These are phyloP conservation scores for Sapayoa aenigma DNA, from an alignment of 2,113 vertebrate species.

Conservation along the genomic window DNA sequence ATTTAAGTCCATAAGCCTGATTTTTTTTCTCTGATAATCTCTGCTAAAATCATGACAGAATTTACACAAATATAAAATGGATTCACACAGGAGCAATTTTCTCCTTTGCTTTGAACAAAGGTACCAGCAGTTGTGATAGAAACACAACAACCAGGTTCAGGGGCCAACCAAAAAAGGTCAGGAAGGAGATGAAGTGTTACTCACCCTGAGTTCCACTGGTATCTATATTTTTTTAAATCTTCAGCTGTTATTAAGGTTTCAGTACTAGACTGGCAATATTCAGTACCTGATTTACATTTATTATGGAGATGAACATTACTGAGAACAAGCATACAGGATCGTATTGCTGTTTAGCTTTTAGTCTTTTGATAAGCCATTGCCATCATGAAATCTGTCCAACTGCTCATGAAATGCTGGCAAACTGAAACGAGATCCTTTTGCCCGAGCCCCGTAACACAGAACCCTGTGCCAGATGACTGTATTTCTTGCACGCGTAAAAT, in stretches of 20 bases:
- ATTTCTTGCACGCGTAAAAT: constrained; percentile 30
- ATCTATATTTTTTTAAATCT: neutral
- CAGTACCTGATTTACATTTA: neutral
- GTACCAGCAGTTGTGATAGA: neutral
- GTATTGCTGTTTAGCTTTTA: neutral
- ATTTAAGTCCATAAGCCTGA: neutral
- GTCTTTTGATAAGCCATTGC: neutral
- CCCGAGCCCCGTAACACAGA: neutral
- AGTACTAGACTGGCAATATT: neutral
- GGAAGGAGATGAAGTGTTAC: neutral
- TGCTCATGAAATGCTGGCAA: constrained; percentile 23
- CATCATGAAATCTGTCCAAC: neutral
- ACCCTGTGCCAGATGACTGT: constrained; percentile 19
- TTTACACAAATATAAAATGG: neutral
- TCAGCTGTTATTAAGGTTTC: neutral
- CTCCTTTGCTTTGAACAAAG: neutral
- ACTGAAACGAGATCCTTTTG: constrained; percentile 32
- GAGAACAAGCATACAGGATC: neutral
- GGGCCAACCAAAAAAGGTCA: neutral
- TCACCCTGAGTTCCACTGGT: neutral
- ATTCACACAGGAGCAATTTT: neutral
- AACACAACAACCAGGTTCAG: neutral
- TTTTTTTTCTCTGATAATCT: neutral
- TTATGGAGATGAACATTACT: neutral
- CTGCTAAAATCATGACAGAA: neutral